Percentiles rank a stretch among this genome's conserved stretches.
Evolutionary conservation across 1,140 invertebrate genomes (phyloP).

Genomic region (Ooceraea biroi): DNA sequence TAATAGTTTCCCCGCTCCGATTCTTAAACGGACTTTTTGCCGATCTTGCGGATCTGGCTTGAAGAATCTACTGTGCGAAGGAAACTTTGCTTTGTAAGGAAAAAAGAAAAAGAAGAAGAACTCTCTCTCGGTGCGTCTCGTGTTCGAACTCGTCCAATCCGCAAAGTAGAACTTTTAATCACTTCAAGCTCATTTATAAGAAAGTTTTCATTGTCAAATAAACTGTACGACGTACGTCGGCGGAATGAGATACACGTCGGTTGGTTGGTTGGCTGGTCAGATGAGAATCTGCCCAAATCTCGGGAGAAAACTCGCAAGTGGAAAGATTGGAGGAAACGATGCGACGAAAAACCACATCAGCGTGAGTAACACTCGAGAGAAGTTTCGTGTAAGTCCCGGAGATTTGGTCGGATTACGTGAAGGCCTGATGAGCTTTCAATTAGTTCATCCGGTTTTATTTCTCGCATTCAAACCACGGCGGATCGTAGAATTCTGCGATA

Average conservation of each 20-base stretch:
- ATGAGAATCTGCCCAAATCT: not conserved
- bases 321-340: not conserved
- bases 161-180: slow-evolving; percentile 36
- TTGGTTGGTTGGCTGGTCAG: no score
- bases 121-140: not conserved
- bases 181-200: slow-evolving; percentile 32
- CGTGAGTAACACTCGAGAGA: slow-evolving; percentile 2
- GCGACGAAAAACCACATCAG: not conserved
- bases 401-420: slow-evolving; percentile 30
- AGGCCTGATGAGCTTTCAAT: slow-evolving; percentile 47
- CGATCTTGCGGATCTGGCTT: not conserved
- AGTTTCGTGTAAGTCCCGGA: slow-evolving; percentile 23
- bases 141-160: slow-evolving; percentile 19
- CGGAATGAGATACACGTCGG: not conserved
- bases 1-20: slow-evolving; percentile 5
- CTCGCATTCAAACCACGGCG: not conserved
- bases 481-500: not conserved
- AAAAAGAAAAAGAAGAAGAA: not conserved
- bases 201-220: slow-evolving; percentile 47
- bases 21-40: not conserved
- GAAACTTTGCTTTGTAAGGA: not conserved
- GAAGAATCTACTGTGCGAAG: slow-evolving; percentile 6
- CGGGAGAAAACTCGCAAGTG: not conserved
- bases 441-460: slow-evolving; percentile 20
- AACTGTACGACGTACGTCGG: not conserved